A percentile compares a stretch with the other conserved stretches of the same genome.
Conservation (phyloP, 2,888 invertebrate species). For the Pomacea canaliculata region DNA sequence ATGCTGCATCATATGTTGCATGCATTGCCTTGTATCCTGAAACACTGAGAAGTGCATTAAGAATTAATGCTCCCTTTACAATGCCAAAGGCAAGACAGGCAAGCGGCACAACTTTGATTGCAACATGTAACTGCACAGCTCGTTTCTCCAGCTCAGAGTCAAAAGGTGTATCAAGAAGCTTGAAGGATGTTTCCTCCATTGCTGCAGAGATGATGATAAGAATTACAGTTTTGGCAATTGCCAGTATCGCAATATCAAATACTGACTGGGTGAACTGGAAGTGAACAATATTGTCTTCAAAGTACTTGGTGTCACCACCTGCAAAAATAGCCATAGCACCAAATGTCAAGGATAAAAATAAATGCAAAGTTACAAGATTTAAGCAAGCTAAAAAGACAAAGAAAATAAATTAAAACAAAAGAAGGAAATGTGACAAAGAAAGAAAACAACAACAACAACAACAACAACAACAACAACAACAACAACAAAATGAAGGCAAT, state of each 20-base stretch:
- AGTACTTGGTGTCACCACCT: slow-evolving; percentile 63
- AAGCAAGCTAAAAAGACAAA: too few species aligned
- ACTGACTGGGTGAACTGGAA: slow-evolving; percentile 59
- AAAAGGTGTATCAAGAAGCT: slow-evolving; percentile 33
- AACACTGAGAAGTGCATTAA: slow-evolving; percentile 48
- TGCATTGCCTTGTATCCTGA: slow-evolving; percentile 51
- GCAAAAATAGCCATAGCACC: slow-evolving; percentile 28
- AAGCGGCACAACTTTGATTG: slow-evolving; percentile 16
- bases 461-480: too few species aligned
- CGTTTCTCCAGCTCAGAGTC: slow-evolving; percentile 38
- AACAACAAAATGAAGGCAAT: too few species aligned
- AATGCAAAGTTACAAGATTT: too few species aligned
- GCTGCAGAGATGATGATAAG: slow-evolving; percentile 43
- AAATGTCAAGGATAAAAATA: too few species aligned
- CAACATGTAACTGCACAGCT: slow-evolving; percentile 35
- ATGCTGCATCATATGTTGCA: slow-evolving; percentile 54
- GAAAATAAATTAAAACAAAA: too few species aligned
- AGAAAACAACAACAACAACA: too few species aligned
- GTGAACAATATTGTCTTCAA: slow-evolving; percentile 60
- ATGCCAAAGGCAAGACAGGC: not conserved
- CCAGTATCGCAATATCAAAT: slow-evolving; percentile 63
- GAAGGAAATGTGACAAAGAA: too few species aligned
- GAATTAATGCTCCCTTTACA: slow-evolving; percentile 49
- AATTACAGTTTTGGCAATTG: slow-evolving; percentile 51
- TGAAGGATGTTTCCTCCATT: slow-evolving; percentile 48